A percentile compares a stretch with the other conserved stretches of the same genome.
phyloP scores from a whole-genome alignment of 2,113 vertebrate genomes.

The Pipa parva region DNA sequence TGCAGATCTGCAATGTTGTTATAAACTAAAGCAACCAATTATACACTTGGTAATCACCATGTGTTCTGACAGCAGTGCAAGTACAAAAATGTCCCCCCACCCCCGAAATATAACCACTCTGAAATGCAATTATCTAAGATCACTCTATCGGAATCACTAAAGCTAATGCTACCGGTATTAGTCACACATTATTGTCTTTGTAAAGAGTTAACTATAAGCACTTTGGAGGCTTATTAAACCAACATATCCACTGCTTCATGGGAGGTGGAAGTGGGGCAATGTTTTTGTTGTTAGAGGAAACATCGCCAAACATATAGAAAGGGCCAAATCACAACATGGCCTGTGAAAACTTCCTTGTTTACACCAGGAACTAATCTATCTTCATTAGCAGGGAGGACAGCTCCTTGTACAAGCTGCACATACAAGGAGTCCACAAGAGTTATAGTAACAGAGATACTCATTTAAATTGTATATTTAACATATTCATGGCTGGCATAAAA shows the following conservation, averaged over 20 bases:
- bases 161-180: too few relatives aligned
- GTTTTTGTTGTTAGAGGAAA: slow-evolving; percentile 30
- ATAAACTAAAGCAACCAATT: too few relatives aligned
- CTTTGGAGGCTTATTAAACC: slow-evolving; percentile 1
- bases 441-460: slow-evolving; percentile 8
- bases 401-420: slow-evolving; percentile 25
- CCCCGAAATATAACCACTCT: too few relatives aligned
- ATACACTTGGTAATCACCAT: too few relatives aligned
- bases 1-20: too few relatives aligned
- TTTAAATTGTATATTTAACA: not conserved
- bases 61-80: too few relatives aligned
- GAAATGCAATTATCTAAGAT: too few relatives aligned
- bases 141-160: too few relatives aligned
- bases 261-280: slow-evolving; percentile 24
- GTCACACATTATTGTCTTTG: not conserved
- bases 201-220: not conserved
- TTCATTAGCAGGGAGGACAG: slow-evolving; percentile 34
- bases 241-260: not conserved
- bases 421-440: slow-evolving; percentile 23
- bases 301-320: slow-evolving; percentile 23
- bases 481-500: not conserved
- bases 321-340: slow-evolving; percentile 31
- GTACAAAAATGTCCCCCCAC: too few relatives aligned
- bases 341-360: slow-evolving; percentile 36
- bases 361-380: slow-evolving; percentile 34